Evolutionary conservation across 1,140 invertebrate genomes (phyloP), one percentile per base, ranked within the genome.

Genomic region (Luehdorfia chinensis): DNA sequence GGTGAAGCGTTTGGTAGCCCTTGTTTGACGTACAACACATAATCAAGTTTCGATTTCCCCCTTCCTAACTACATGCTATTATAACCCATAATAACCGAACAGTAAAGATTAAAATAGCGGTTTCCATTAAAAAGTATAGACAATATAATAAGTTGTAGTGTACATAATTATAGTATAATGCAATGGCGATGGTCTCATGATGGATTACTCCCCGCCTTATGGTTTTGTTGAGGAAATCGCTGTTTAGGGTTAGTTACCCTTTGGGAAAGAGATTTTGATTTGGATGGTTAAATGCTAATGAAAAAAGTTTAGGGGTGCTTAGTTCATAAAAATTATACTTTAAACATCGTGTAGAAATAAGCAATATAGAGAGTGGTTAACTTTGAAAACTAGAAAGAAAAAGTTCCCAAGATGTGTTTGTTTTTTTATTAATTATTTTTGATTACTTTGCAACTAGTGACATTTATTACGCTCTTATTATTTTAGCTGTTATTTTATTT

Each of bases 141-240:
- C 13, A 13, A 15, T 25, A 39, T 21, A 5, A 13, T 27, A 4
- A 14, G 25, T 1, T 12, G 47, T 27, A 16, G 23, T 43, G 14
- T 16, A 44, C 30, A 59, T 73, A 66, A 75, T 73, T 76, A 66
- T 58, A 53, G 61, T 64, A 61, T 68, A 71, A 66, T 72, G 52
- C 43, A 48, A 50, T 39, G 45, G 50, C 28, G 33, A 36, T 51
- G 23, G 37, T 34, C 37, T 55, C 48, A 46, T 75, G 71, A 75
- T 72, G 60, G 68, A 75, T 75, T 55, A 44, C 33, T 50, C 45
- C 62, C 57, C 67, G 70, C 70, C 70, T 60, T 60, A 57, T 47
- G 48, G 53, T 68, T 71, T 65, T 51, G 65, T 55, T 41, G 50
- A 60, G 47, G 50, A 47, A 65, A 64, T 64, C 50, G 49, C 18